Evolutionary conservation across 1,140 invertebrate genomes (phyloP).

Genomic region (Atta colombica): DNA sequence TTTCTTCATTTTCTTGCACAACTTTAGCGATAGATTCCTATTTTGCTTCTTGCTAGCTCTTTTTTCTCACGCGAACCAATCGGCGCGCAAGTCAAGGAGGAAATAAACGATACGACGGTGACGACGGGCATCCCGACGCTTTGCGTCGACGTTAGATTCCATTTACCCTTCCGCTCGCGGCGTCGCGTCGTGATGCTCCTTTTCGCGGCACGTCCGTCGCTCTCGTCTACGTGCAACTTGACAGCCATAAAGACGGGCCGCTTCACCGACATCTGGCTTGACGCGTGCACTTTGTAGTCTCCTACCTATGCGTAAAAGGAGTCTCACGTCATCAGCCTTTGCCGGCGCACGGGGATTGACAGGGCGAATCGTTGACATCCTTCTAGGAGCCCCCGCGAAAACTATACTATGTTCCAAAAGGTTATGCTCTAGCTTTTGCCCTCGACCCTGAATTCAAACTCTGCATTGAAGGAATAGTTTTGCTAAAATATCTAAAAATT

Average conservation of each 20-base stretch:
- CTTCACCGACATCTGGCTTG: slow-evolving; percentile 58
- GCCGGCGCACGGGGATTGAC: slow-evolving; percentile 35
- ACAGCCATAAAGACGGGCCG: slow-evolving; percentile 56
- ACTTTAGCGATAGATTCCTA: not conserved
- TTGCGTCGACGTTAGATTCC: slow-evolving; percentile 37
- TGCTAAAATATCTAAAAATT: no score
- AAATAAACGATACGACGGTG: slow-evolving; percentile 30
- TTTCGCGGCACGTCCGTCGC: slow-evolving; percentile 49
- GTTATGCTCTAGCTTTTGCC: not conserved
- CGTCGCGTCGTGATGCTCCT: not conserved
- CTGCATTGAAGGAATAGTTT: no score
- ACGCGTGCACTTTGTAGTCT: slow-evolving; percentile 60
- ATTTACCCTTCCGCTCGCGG: slow-evolving; percentile 49
- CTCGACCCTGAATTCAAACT: not conserved
- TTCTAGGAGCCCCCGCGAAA: slow-evolving; percentile 5
- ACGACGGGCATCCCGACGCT: slow-evolving; percentile 25
- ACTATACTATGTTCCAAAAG: slow-evolving; percentile 9
- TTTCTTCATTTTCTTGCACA: not conserved
- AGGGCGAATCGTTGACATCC: slow-evolving; percentile 37
- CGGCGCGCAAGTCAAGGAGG: not conserved
- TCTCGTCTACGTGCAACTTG: slow-evolving; percentile 48
- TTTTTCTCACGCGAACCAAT: not conserved
- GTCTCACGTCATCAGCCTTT: slow-evolving; percentile 37
- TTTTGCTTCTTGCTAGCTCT: not conserved
- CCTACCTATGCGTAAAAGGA: slow-evolving; percentile 54